Base-by-base conservation (phyloP, 2,113 vertebrate species). In the Gymnobelideus leadbeateri region DNA sequence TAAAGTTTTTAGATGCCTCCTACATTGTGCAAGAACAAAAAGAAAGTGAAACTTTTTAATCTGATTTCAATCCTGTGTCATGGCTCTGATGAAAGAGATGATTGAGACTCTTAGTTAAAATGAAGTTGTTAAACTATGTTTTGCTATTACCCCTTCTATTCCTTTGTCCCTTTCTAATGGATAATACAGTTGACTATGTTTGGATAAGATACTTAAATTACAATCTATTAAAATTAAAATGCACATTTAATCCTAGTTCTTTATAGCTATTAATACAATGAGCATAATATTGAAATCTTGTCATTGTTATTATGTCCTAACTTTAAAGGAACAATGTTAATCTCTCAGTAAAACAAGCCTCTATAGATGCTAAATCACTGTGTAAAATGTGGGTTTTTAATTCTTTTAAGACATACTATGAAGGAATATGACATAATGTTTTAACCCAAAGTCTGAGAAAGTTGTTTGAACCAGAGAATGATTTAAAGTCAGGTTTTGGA, bases 401-500 rank as follows among this genome's bases (percentile, higher is more conserved):
- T 93, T 97, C 94, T 54, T 94, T 92, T 91, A 49, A 94, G 47
- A 94, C 92, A 92, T 23, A 89, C 57, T 92, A 46, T 93, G 92
- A 96, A 95, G 14, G 26, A 89, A 61, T 92, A 95, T 96, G 49
- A 96, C 94, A 90, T 55, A 84, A 84, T 84, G n/a, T 94, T 96
- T 93, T 89, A 84, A 49, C 53, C 95, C 25, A 92, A 28, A 49
- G 37, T 96, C 47, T 92, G 37, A 93, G 68, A 96, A 95, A 95
- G 89, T 92, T 97, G 31, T 94, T 46, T 95, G 47, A 96, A 95
- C 96, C n/a, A 96, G 23, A 95, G 25, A 92, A 92, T 23, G 96
- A 96, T 92, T 95, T 49, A 91, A 96, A 94, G 91, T 6, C 52
- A 49, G 53, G 92, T 91, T 97, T 94, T 96, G 19, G 50, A 93